phyloP scores from a whole-genome alignment of 1,140 invertebrate genomes.

The Grapholita molesta region DNA sequence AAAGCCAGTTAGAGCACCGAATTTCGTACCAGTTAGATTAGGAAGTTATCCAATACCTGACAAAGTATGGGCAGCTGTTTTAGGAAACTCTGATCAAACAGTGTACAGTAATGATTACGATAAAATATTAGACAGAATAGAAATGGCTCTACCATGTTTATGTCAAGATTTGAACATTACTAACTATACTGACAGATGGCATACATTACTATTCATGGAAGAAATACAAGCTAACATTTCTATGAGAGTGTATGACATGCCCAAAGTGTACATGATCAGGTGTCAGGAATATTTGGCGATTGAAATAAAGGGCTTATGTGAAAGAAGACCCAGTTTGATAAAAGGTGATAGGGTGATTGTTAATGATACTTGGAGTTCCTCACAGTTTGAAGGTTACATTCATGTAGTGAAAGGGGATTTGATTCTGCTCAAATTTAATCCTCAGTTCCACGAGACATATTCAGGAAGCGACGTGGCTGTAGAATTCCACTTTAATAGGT shows the following conservation, averaged over 20 bases:
- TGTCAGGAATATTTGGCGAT: constrained; percentile 85
- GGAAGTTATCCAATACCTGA: constrained; percentile 80
- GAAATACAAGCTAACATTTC: constrained; percentile 83
- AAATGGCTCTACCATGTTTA: constrained; percentile 72
- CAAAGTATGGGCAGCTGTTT: constrained; percentile 74
- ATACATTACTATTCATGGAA: constrained; percentile 87
- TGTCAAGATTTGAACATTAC: constrained; percentile 66
- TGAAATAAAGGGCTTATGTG: constrained; percentile 88
- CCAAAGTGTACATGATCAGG: constrained; percentile 81
- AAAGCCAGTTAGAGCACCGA: constrained; percentile 71
- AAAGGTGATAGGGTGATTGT: constrained; percentile 87
- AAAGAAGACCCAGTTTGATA: constrained; percentile 91
- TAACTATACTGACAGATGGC: constrained; percentile 84
- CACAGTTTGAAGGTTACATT: constrained; percentile 87
- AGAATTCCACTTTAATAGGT: constrained; percentile 80
- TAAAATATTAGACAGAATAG: constrained; percentile 57
- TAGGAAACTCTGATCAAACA: constrained; percentile 61
- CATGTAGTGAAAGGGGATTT: constrained; percentile 84
- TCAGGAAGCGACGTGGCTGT: constrained; percentile 82
- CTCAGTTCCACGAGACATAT: constrained; percentile 84
- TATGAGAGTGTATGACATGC: constrained; percentile 85
- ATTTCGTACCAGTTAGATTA: constrained; percentile 78
- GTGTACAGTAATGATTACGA: constrained; percentile 47
- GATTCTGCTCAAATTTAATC: constrained; percentile 86
- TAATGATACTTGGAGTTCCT: constrained; percentile 66